These are phyloP conservation scores for Monodelphis domestica DNA, from an alignment of 2,797 vertebrate genomes.

Conservation along the genomic window DNA sequence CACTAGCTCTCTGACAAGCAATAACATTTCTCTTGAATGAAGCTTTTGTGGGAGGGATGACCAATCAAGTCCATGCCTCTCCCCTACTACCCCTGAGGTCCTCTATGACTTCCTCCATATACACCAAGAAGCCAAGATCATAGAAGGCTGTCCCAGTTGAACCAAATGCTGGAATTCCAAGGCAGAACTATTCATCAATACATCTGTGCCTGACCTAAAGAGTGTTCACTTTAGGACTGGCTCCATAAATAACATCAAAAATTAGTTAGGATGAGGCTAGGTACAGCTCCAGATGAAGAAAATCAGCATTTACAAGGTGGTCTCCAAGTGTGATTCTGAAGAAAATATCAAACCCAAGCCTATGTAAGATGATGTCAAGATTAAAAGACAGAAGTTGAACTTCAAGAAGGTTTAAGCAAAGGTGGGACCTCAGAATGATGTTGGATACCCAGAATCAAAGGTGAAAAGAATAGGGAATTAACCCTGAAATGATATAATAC, in stretches of 20 bases:
- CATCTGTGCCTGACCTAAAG: slow-evolving; percentile 86
- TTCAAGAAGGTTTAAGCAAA: background rate
- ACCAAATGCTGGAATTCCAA: slow-evolving; percentile 58
- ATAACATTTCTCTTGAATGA: slow-evolving; percentile 67
- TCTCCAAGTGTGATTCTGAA: slow-evolving; percentile 96
- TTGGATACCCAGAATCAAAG: background rate
- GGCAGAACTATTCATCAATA: slow-evolving; percentile 76
- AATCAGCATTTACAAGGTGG: slow-evolving; percentile 94
- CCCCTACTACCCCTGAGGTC: slow-evolving; percentile 83
- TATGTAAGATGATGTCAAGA: slow-evolving; percentile 82
- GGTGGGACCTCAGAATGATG: background rate
- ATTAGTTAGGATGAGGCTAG: slow-evolving; percentile 94
- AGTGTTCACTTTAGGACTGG: slow-evolving; percentile 92
- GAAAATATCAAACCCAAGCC: slow-evolving; percentile 94
- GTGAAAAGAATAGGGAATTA: too few relatives aligned
- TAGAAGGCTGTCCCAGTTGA: slow-evolving; percentile 77
- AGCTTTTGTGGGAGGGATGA: too few relatives aligned
- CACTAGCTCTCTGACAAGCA: slow-evolving; percentile 68
- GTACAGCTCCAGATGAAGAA: slow-evolving; percentile 97
- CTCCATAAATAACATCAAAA: slow-evolving; percentile 94
- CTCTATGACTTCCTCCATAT: slow-evolving; percentile 78
- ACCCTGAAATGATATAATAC: background rate
- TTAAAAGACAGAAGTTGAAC: background rate
- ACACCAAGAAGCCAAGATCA: slow-evolving; percentile 85
- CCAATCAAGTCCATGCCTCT: slow-evolving; percentile 77